Evolutionary conservation across 2,888 invertebrate genomes (phyloP), one percentile per base, ranked within the genome.

Genomic region (Laspeyria flexula): DNA sequence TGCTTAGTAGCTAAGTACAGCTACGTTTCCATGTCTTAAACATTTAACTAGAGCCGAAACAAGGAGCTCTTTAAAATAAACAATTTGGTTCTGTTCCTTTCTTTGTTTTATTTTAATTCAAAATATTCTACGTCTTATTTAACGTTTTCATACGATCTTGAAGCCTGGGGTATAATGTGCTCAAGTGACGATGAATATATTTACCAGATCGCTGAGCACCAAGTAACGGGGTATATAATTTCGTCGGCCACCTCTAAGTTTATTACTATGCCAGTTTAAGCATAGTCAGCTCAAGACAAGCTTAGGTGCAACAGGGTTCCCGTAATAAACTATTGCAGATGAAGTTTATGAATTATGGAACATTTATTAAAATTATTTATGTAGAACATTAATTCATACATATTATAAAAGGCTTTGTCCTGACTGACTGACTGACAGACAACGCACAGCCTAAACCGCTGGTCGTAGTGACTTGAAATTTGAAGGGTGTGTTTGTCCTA

Each of bases 1-100:
- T n/a, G 7, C 16, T 40, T 40, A 15, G 40, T 40, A 13, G 39
- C 29, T 40, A 29, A 40, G 29, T 12, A 16, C 9, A 40, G 18
- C 40, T 29, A 40, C 27, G 16, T 40, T 16, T 29, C 16, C 21
- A 12, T 40, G 29, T 40, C 40, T 29, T 16, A 15, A 29, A 40
- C 27, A 40, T 40, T 16, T 21, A 11, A 21, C 11, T 18, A 21
- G 11, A 21, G 37, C 37, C 12, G 11, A 23, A 11, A 37, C 37
- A 21, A 37, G 21, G 18, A 10, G 21, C 21, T 21, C 18, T 13
- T 7, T 18, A 34, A n/a, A 21, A 37, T 37, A 21, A 37, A 37
- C 21, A 37, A 21, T 37, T 37, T 21, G 11, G 18, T 7, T n/a
- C 21, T 21, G 18, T n/a, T 21, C 13, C 6, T 31, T 31, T 11